Conservation (phyloP, 2,888 invertebrate genomes). For the Philereme vetulata region DNA sequence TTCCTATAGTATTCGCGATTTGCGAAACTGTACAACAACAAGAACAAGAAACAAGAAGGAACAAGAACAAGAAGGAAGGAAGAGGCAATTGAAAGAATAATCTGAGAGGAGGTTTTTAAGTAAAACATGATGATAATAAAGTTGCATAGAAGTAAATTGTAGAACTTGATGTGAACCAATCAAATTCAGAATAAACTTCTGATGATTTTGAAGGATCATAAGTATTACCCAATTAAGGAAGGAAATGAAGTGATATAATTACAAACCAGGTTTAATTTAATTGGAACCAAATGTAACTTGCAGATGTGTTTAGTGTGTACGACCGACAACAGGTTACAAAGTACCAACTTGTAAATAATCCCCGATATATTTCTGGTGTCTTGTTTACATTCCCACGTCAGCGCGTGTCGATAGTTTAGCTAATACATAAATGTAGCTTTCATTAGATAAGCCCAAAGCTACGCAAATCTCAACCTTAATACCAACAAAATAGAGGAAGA, state of each 20-base stretch:
- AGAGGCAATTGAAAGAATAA: too few species aligned
- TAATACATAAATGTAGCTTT: constrained; percentile 44
- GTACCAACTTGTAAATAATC: constrained; percentile 53
- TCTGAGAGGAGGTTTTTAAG: too few species aligned
- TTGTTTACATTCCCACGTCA: constrained; percentile 79
- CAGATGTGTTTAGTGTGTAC: constrained; percentile 11
- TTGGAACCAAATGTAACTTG: not conserved
- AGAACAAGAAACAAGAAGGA: too few species aligned
- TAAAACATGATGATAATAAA: not conserved
- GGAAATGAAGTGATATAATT: too few species aligned
- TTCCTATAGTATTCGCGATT: too few species aligned
- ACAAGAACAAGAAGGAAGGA: too few species aligned
- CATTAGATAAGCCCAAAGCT: constrained; percentile 28
- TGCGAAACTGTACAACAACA: too few species aligned
- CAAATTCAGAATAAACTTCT: too few species aligned
- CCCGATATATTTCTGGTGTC: constrained; percentile 53
- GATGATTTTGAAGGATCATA: too few species aligned
- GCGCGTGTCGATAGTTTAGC: constrained; percentile 64
- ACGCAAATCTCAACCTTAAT: constrained; percentile 46
- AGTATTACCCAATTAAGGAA: too few species aligned
- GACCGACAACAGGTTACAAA: constrained; percentile 40
- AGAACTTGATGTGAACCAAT: too few species aligned
- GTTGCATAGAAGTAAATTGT: too few species aligned
- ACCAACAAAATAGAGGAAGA: constrained; percentile 26
- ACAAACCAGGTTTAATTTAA: not conserved